phyloP scores from a whole-genome alignment of 2,888 invertebrate genomes.

The Pammene fasciana region DNA sequence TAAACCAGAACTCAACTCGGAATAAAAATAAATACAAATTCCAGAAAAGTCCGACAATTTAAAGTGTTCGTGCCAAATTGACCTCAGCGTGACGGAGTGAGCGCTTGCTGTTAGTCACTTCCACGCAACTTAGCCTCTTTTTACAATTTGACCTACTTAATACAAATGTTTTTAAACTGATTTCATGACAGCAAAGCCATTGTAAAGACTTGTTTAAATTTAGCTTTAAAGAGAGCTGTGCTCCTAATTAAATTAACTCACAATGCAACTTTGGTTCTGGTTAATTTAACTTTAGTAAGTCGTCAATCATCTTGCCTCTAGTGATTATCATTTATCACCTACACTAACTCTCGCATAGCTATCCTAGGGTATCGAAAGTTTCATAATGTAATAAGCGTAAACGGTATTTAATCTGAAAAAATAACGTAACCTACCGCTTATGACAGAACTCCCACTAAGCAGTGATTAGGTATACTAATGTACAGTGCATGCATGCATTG shows the following conservation, averaged over 20 bases:
- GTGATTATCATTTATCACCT: too few species aligned
- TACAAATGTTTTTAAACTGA: constrained; percentile 11
- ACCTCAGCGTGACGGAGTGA: constrained; percentile 21
- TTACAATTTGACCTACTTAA: constrained; percentile 31
- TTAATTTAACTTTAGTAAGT: too few species aligned
- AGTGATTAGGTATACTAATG: constrained; percentile 18
- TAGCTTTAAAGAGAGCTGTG: not conserved
- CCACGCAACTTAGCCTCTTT: constrained; percentile 14
- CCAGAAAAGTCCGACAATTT: constrained; percentile 20
- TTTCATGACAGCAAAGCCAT: constrained; percentile 9
- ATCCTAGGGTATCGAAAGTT: too few species aligned
- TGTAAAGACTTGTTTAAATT: not conserved
- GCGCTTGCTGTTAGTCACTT: constrained; percentile 12
- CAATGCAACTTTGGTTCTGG: too few species aligned
- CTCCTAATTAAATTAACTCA: too few species aligned
- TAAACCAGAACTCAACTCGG: not conserved
- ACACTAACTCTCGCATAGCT: too few species aligned
- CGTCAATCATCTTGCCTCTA: too few species aligned
- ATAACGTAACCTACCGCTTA: not conserved
- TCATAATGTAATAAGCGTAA: not conserved
- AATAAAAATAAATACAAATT: constrained; percentile 18
- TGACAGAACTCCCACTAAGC: not conserved
- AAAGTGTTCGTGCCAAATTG: constrained; percentile 31
- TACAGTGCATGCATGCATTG: constrained; percentile 19
- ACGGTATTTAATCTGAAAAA: not conserved